A percentile compares a stretch with the other conserved stretches of the same genome.
Evolutionary conservation across 2,797 vertebrate genomes (phyloP).

Genomic region (Peromyscus aztecus): DNA sequence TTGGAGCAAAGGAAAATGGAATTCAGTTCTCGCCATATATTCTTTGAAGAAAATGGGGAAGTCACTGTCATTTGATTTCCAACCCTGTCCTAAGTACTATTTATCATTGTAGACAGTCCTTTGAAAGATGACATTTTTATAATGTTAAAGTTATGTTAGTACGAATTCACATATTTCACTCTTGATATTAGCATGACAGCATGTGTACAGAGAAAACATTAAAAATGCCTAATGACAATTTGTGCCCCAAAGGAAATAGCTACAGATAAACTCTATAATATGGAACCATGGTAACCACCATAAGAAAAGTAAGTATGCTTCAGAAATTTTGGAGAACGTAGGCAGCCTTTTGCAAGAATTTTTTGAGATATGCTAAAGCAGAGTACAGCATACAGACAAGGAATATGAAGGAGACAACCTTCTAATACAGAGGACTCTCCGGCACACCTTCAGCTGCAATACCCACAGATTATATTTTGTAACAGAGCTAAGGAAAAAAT

Average conservation of each 20-base stretch:
- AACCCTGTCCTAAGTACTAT: constrained; percentile 10
- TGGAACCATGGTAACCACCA: constrained; percentile 49
- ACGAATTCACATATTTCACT: constrained; percentile 73
- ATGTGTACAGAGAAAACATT: constrained; percentile 64
- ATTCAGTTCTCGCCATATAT: constrained; percentile 12
- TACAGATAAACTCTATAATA: constrained; percentile 65
- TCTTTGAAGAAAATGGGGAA: constrained; percentile 39
- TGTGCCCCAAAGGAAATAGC: constrained; percentile 33
- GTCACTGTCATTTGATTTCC: constrained; percentile 47
- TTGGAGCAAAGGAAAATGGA: constrained; percentile 16
- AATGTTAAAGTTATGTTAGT: constrained; percentile 66
- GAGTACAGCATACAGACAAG: not conserved
- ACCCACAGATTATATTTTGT: constrained; percentile 42
- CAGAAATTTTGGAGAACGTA: constrained; percentile 29
- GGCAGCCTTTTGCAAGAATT: not conserved
- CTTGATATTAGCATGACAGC: constrained; percentile 72
- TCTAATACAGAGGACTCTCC: not conserved
- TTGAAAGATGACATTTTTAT: constrained; percentile 67
- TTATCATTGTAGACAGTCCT: constrained; percentile 43
- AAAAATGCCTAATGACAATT: constrained; percentile 7
- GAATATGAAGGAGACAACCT: not conserved
- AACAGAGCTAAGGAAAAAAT: not conserved
- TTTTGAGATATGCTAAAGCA: not conserved
- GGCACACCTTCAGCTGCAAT: not conserved
- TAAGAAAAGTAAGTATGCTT: constrained; percentile 53